Evolutionary conservation across 2,888 invertebrate genomes (phyloP), one percentile per base, ranked within the genome.

Genomic region (Sipha maydis): DNA sequence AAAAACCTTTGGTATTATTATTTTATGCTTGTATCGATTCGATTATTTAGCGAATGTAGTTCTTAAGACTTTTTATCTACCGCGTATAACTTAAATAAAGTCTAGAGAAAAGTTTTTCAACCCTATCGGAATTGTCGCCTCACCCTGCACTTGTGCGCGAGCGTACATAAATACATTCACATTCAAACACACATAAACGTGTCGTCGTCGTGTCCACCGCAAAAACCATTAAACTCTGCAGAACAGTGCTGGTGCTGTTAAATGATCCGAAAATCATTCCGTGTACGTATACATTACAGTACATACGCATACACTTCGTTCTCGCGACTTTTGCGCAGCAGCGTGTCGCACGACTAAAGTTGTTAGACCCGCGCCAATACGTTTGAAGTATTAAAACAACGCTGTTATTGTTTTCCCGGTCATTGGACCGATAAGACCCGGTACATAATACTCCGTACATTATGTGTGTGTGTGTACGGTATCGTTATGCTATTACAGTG

Each of bases 221-320:
- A 76, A 77, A 76, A 84, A 41, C 84, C 84, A 61, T 84, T 84
- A 76, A 9, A 77, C 21, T 83, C n/a, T 19, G 28, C 28, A 7
- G 4, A n/a, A 8, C 19, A 9, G 83, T n/a, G 38, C 34, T 28
- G 28, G 14, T 41, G 31, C n/a, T 77, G 85, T 69, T 85, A 69
- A 85, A 85, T 85, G 85, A 85, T 85, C 85, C 77, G 77, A 78
- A 77, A 85, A 85, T 48, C 48, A 11, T 85, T 48, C 17, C n/a
- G n/a, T 7, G 38, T 38, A 25, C 19, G 28, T 34, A 34, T 5
- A 19, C 11, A 34, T 38, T 4, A 38, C 5, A 34, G 4, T 73
- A 8, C 11, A 38, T 17, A 21, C 34, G 34, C 38, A 25, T 21
- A 75, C 25, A 75, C 9, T 2, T 1, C n/a, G 48, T 11, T 54